phyloP scores from a whole-genome alignment of 2,113 vertebrate species.

The Neolamprologus hecqui region DNA sequence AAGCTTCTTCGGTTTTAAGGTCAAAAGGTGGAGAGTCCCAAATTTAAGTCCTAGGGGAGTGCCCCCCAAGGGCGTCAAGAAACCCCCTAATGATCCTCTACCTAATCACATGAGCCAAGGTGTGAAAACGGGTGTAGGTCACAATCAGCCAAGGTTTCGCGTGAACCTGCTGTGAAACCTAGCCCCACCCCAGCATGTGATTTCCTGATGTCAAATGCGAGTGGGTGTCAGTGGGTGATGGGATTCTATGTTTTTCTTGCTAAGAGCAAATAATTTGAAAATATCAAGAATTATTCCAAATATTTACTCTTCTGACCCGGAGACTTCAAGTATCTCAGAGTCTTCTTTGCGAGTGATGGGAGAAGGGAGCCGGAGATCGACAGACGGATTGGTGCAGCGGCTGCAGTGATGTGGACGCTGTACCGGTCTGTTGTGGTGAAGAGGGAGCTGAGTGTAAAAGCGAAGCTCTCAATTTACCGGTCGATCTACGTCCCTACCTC shows the following conservation, averaged over 20 bases:
- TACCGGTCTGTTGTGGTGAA: no score
- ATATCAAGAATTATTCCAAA: not conserved
- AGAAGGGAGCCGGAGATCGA: no score
- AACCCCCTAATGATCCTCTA: not conserved
- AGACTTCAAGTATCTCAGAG: not conserved
- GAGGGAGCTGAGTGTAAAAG: no score
- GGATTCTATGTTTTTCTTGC: not conserved
- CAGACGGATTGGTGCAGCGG: no score
- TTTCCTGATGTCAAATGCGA: not conserved
- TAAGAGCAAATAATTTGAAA: not conserved
- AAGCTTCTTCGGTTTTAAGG: not conserved
- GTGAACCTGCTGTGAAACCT: not conserved
- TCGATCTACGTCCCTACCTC: not conserved
- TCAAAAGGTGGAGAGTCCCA: not conserved
- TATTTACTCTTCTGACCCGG: not conserved
- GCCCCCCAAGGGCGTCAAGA: not conserved
- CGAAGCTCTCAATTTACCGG: no score
- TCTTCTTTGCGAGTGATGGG: fast-evolving
- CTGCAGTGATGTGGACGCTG: no score
- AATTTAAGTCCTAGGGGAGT: not conserved
- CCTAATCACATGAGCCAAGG: not conserved
- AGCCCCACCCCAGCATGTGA: not conserved
- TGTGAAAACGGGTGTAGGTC: not conserved
- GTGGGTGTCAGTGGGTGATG: not conserved
- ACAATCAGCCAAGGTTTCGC: not conserved